phyloP scores from a whole-genome alignment of 2,113 vertebrate species.

The Daubentonia madagascariensis region DNA sequence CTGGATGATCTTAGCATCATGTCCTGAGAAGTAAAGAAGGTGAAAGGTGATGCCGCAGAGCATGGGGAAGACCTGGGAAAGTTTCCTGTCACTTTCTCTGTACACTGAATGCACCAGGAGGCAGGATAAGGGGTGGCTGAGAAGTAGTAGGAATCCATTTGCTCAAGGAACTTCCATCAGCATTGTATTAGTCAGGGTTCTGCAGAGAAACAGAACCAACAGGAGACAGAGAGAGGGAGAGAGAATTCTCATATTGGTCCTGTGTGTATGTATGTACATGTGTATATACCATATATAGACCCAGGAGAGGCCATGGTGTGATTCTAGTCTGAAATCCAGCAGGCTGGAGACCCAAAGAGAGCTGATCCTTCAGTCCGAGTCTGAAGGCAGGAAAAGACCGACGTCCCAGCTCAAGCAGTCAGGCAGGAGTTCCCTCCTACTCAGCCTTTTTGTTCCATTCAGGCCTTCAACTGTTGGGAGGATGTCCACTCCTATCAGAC shows the following conservation, averaged over 20 bases:
- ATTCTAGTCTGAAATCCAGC: neutral
- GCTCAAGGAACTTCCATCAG: neutral
- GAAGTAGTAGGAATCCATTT: neutral
- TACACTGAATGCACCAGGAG: neutral
- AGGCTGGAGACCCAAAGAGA: neutral
- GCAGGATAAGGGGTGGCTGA: neutral
- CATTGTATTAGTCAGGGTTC: neutral
- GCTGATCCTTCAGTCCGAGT: neutral
- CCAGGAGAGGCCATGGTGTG: neutral
- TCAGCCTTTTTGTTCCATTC: neutral
- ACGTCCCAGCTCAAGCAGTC: neutral
- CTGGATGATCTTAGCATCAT: neutral
- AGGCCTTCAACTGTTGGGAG: neutral
- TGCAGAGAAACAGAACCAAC: neutral
- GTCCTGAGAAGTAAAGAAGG: neutral
- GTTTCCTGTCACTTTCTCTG: neutral
- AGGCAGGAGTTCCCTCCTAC: no score
- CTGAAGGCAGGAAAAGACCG: neutral
- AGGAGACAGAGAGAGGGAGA: no score
- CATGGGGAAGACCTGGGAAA: neutral
- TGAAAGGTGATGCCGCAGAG: neutral
- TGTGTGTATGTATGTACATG: neutral
- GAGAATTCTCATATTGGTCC: no score
- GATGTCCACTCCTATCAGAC: neutral
- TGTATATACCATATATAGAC: neutral